phyloP scores from a whole-genome alignment of 2,888 invertebrate genomes.

The Xestia xanthographa region DNA sequence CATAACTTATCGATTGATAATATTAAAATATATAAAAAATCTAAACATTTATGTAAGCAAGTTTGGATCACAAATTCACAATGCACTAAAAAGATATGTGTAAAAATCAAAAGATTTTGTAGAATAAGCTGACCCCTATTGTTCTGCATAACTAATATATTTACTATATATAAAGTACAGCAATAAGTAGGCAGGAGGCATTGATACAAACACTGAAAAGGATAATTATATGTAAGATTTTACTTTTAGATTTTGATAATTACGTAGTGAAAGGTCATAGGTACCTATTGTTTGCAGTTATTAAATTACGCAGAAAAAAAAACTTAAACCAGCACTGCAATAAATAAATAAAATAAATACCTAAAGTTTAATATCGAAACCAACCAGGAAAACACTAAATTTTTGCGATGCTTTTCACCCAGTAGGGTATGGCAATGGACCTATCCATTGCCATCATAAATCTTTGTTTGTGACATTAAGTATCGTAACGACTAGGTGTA shows the following conservation, averaged over 20 bases:
- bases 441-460: background rate
- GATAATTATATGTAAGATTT: too few species aligned
- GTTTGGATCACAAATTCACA: background rate
- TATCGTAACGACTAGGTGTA: background rate
- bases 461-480: conserved; percentile 21
- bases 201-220: background rate
- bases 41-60: too few species aligned
- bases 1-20: background rate
- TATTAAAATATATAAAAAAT: background rate
- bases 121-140: background rate
- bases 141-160: background rate
- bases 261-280: background rate
- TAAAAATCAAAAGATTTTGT: background rate
- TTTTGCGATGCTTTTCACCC: background rate
- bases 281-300: background rate
- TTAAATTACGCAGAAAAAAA: background rate
- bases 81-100: background rate
- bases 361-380: background rate
- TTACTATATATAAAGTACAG: background rate
- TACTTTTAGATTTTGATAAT: too few species aligned
- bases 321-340: background rate
- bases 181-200: background rate
- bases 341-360: background rate
- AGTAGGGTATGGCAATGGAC: background rate
- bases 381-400: background rate